phyloP scores from a whole-genome alignment of 2,113 vertebrate genomes.

The Grus americana region DNA sequence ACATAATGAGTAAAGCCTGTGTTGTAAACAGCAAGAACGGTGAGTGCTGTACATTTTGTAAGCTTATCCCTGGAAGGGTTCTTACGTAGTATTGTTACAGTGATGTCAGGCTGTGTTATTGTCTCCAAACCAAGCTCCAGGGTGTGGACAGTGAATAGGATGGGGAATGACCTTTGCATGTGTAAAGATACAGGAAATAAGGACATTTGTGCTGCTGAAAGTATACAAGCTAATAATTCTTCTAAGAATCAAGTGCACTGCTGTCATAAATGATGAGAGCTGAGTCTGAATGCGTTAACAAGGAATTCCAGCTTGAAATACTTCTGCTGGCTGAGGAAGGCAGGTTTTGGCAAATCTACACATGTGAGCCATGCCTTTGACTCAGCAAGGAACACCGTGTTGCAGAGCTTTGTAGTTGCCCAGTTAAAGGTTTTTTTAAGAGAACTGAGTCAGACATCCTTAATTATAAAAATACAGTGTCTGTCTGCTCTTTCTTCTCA shows the following conservation, averaged over 20 bases:
- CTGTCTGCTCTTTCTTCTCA: not conserved
- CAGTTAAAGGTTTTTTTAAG: not conserved
- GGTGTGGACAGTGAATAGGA: not conserved
- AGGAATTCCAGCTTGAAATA: slow-evolving; percentile 7
- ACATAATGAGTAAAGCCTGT: rapidly evolving
- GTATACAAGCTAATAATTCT: not conserved
- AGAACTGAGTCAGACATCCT: not conserved
- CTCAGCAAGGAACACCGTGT: not conserved
- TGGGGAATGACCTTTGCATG: not conserved
- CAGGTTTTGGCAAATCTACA: slow-evolving; percentile 42
- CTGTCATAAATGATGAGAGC: not conserved
- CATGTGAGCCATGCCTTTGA: not conserved
- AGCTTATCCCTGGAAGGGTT: not conserved
- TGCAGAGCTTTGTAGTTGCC: not conserved
- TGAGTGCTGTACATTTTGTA: not conserved
- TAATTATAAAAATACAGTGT: not conserved
- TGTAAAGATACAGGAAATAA: not conserved
- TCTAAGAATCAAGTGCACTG: not conserved
- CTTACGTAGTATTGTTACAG: not conserved
- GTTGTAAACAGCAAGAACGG: not conserved
- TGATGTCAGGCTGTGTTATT: not conserved
- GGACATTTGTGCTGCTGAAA: not conserved
- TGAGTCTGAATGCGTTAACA: not conserved
- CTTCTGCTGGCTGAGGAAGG: not conserved
- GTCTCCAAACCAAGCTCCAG: not conserved